These are phyloP conservation scores for Himalopsyche japonica DNA, from an alignment of 2,888 invertebrate species.

Conservation along the genomic window DNA sequence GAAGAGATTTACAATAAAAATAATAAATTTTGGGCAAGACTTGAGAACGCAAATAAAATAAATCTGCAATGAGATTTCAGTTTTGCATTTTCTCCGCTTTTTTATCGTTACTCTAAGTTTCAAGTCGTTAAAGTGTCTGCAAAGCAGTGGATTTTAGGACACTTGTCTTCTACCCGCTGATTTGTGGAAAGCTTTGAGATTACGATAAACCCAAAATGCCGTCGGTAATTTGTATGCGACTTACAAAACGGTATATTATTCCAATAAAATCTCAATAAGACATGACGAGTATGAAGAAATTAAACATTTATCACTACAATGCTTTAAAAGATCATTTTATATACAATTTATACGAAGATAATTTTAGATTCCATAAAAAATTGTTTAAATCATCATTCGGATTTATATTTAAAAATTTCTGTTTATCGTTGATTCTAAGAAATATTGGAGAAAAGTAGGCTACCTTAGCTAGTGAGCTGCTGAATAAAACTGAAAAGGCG, in stretches of 20 bases:
- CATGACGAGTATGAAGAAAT: neutral
- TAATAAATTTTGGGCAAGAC: neutral
- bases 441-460: no score
- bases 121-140: neutral
- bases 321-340: no score
- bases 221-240: neutral
- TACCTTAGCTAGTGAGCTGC: no score
- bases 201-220: neutral
- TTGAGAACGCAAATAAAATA: neutral
- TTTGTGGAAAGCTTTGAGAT: neutral
- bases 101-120: neutral
- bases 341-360: no score
- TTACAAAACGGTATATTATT: neutral
- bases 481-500: no score
- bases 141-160: neutral
- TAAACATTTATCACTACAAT: neutral
- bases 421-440: no score
- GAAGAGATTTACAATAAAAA: neutral
- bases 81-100: neutral
- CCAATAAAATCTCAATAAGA: neutral
- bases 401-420: no score
- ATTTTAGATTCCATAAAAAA: no score
- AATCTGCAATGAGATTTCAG: neutral
- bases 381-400: no score
- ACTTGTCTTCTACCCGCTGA: neutral